Evolutionary conservation across 1,140 invertebrate genomes (phyloP).

Genomic region (Drosophila ananassae): DNA sequence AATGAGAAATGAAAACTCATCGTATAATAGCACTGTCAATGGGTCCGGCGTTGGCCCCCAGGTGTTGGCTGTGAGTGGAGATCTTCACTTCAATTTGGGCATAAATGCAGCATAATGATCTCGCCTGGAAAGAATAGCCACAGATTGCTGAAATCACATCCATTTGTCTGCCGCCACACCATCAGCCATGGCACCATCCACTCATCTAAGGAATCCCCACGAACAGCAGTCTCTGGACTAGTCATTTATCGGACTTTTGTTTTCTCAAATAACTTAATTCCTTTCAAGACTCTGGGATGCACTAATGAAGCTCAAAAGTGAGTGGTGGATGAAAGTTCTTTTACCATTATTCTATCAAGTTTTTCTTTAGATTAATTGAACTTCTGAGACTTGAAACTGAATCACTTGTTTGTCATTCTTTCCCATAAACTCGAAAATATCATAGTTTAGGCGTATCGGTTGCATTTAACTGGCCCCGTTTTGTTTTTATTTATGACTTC

Average conservation of each 20-base stretch:
- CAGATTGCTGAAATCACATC: constrained; percentile 50
- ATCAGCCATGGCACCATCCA: neutral
- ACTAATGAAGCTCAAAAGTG: constrained; percentile 40
- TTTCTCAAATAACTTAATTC: constrained; percentile 40
- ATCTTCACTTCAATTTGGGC: constrained; percentile 50
- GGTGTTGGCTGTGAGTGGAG: constrained; percentile 39
- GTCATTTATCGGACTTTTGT: constrained; percentile 31
- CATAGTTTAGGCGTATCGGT: neutral
- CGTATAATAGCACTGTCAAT: constrained; percentile 72
- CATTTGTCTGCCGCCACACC: constrained; percentile 39
- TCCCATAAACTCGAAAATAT: neutral
- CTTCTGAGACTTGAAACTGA: neutral
- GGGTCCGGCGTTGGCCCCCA: constrained; percentile 32
- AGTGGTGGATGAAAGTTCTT: constrained; percentile 17
- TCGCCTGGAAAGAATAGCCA: constrained; percentile 35
- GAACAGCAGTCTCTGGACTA: constrained; percentile 2
- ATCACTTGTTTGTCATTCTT: neutral
- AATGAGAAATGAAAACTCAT: constrained; percentile 70
- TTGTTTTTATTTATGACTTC: constrained; percentile 53
- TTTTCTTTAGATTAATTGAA: neutral
- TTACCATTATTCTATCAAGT: neutral
- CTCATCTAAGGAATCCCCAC: constrained; percentile 11
- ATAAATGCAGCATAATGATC: constrained; percentile 53
- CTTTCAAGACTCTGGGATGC: constrained; percentile 18
- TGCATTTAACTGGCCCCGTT: constrained; percentile 12